Base-by-base conservation (phyloP, 1,140 invertebrate genomes). In the Diorhabda sublineata region DNA sequence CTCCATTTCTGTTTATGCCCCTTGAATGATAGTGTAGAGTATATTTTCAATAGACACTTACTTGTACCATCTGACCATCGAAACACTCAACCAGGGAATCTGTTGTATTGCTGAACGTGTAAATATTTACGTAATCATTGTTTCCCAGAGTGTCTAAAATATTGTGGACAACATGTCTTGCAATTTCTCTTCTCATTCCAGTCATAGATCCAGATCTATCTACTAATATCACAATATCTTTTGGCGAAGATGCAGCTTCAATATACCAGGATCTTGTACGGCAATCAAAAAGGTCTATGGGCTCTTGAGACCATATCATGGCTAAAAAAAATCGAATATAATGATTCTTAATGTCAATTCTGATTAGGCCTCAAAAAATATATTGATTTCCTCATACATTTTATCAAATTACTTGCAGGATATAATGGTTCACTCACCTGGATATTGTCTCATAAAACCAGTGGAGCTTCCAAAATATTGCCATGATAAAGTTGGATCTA, bases 381-480 rank as follows among this genome's bases (percentile, higher is more conserved):
- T 26, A 26, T 26, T 26, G 26, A 26, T 1, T 1, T 26, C 26
- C 26, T 1, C 1, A 26, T 26, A 26, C 26, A 26, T 26, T 26
- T 26, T 26, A 26, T 26, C 26, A 26, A 26, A 26, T 26, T 26
- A 26, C 26, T 26, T 1, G 26, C 26, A 26, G 26, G 26, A 26
- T 26, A 26, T 26, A 26, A 26, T 26, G 26, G 26, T 26, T 26
- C 26, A 52, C 58, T 70, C 82, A 91, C 91, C 92, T 80, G 97
- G 97, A 84, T 93, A 98, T 77, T 96, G 93, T 75, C 96, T 86
- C 90, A 98, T 94, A 80, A 98, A 97, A 8, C 97, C 97, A 2
- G 92, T 92, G 61, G 94, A 91, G 81, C 95, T 97, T 45, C 96
- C 95, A 85, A 98, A 98, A 83, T 96, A 98, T 83, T 99, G 97